These are phyloP conservation scores for Lasioglossum leucozonium DNA, from an alignment of 2,888 invertebrate species.

Conservation along the genomic window DNA sequence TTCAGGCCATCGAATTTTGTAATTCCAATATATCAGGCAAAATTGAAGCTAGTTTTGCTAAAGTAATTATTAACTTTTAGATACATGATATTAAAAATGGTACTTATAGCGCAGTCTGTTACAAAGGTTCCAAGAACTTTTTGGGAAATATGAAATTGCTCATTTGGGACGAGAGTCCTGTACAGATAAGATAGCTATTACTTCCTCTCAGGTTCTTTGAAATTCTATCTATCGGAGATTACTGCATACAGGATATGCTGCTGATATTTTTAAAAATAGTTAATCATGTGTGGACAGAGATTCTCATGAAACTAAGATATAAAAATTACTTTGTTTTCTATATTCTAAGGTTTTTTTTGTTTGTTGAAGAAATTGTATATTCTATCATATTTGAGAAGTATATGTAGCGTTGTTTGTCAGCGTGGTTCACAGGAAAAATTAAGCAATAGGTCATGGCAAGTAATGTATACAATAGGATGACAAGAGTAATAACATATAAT, in stretches of 20 bases:
- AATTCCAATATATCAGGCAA: neutral
- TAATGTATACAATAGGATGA: conserved; percentile 69
- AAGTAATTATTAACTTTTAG: neutral
- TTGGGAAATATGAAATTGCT: conserved; percentile 34
- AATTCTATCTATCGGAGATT: conserved; percentile 43
- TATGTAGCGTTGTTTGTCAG: conserved; percentile 3
- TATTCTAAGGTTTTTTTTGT: neutral
- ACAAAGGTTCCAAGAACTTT: conserved; percentile 11
- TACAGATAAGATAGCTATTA: conserved; percentile 66
- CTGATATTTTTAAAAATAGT: conserved; percentile 12
- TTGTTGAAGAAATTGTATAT: neutral
- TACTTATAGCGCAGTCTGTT: neutral
- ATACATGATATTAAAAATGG: neutral
- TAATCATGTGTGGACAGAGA: neutral
- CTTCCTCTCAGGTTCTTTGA: conserved; percentile 57
- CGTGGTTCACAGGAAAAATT: conserved; percentile 37
- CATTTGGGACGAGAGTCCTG: conserved; percentile 14
- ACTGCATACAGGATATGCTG: neutral
- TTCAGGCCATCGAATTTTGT: too few species aligned
- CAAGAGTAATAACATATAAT: conserved; percentile 71
- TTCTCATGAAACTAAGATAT: neutral
- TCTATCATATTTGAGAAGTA: neutral
- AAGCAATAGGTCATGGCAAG: conserved; percentile 26
- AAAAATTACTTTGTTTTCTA: neutral
- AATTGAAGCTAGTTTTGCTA: neutral